Evolutionary conservation across 2,888 invertebrate species (phyloP).

Genomic region (Amphiduros pacificus): DNA sequence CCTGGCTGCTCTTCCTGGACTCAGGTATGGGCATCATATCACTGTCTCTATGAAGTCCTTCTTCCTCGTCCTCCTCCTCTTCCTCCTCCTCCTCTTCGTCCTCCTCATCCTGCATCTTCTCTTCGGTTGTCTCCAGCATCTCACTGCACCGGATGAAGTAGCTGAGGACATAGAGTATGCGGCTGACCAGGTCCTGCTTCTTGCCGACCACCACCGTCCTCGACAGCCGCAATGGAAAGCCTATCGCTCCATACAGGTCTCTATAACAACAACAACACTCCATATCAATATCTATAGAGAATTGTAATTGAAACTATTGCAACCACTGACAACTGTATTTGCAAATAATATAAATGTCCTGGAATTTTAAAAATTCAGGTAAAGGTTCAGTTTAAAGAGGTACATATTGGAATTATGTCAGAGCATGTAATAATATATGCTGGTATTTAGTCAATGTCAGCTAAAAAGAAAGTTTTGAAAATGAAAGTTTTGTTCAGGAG

Average conservation of each 20-base stretch:
- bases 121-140: conserved; percentile 62
- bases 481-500: too few relatives aligned
- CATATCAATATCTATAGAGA: background rate
- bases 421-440: too few relatives aligned
- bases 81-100: background rate
- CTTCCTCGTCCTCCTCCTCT: background rate
- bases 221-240: conserved; percentile 75
- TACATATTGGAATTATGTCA: too few relatives aligned
- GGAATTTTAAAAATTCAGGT: background rate
- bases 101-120: conserved; percentile 2
- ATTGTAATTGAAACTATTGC: background rate
- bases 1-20: too few relatives aligned
- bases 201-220: conserved; percentile 73
- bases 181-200: conserved; percentile 71
- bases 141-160: conserved; percentile 86
- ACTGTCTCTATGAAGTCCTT: background rate
- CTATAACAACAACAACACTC: conserved; percentile 39
- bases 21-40: too few relatives aligned
- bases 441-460: too few relatives aligned
- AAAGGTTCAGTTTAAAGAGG: too few relatives aligned
- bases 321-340: too few relatives aligned
- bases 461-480: background rate
- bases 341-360: too few relatives aligned
- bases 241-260: conserved; percentile 84
- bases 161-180: conserved; percentile 76